Evolutionary conservation across 2,888 invertebrate genomes (phyloP), one percentile per base, ranked within the genome.

Genomic region (Geotrupes spiniger): DNA sequence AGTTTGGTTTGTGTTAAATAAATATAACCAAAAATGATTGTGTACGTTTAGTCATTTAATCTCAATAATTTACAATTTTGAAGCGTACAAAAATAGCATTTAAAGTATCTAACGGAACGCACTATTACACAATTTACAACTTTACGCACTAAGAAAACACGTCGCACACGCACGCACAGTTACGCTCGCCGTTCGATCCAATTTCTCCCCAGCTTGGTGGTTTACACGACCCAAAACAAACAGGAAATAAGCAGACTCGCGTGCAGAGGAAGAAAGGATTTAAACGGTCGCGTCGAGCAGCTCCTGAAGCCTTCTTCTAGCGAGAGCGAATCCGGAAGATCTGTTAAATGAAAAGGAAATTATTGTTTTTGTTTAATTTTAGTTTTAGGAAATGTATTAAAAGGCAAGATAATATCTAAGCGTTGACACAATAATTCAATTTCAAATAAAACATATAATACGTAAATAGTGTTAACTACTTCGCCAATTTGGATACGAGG

Each of bases 1-100:
- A n/a, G n/a, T n/a, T n/a, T n/a, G n/a, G n/a, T n/a, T n/a, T n/a
- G n/a, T n/a, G n/a, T n/a, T n/a, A n/a, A n/a, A n/a, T n/a, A n/a
- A n/a, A n/a, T n/a, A n/a, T n/a, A n/a, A n/a, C n/a, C n/a, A n/a
- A n/a, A n/a, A n/a, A n/a, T n/a, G n/a, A n/a, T n/a, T n/a, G n/a
- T n/a, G n/a, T 38, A 29, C 37, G 37, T 44, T 14, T 17, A 37
- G 36, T 33, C 9, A 33, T 33, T 33, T 33, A 33, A 14, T 33
- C 9, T 33, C 33, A 14, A 33, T 33, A 33, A 33, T 33, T 33
- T 15, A 33, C 15, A 33, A 12, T 33, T 33, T 33, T 42, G 42
- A 57, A 57, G 57, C 57, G 56, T 57, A 57, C 55, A 57, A 57
- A 57, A 57, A 57, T 57, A 57, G 55, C 57, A 50, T 49, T 52